Evolutionary conservation across 2,797 vertebrate species (phyloP).

Genomic region (Thamnophis elegans): DNA sequence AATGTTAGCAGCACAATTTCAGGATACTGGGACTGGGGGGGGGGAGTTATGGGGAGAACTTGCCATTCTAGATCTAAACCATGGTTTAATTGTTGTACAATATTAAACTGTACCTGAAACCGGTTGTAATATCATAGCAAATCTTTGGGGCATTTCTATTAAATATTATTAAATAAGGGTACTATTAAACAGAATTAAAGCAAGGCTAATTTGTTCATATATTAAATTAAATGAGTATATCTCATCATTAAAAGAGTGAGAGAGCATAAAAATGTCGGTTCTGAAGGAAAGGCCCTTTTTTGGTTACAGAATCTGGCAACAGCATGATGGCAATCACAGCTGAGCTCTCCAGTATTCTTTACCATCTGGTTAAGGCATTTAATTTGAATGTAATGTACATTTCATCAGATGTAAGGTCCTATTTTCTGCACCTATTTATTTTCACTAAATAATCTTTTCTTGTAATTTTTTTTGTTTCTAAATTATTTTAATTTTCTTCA

Average conservation of each 20-base stretch:
- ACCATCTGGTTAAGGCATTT: not conserved
- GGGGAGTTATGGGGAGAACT: not conserved
- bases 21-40: not conserved
- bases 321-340: not conserved
- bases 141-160: not conserved
- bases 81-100: not conserved
- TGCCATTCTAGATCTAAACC: not conserved
- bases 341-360: not conserved
- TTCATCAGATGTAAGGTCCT: not conserved
- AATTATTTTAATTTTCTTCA: not conserved
- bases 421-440: not conserved
- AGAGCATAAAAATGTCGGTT: not conserved
- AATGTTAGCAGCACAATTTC: not conserved
- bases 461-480: not conserved
- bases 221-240: not conserved
- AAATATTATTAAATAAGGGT: not conserved
- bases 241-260: not conserved
- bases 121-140: not conserved
- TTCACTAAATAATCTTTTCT: not conserved
- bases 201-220: not conserved
- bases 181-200: not conserved
- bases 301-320: not conserved
- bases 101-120: not conserved
- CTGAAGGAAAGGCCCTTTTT: not conserved
- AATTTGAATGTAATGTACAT: not conserved